Conservation (phyloP, 2,888 invertebrate species). For the Harpalus rufipes region DNA sequence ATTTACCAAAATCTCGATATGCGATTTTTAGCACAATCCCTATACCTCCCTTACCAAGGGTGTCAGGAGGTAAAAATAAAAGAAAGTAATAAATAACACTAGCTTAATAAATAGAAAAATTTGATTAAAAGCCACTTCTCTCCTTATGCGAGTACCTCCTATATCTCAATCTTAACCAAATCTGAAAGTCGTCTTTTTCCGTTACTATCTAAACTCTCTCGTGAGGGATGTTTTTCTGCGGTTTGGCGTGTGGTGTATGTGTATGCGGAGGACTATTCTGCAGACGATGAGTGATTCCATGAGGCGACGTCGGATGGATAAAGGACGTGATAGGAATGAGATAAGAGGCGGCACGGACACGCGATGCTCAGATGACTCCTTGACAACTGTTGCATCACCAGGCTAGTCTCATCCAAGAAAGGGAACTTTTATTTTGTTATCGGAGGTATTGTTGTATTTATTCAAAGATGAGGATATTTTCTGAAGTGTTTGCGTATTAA, state of each 20-base stretch:
- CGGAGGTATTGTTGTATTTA: neutral
- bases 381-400: neutral
- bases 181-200: too few species aligned
- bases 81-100: too few species aligned
- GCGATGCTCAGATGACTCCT: neutral
- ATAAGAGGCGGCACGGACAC: constrained; percentile 11
- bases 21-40: too few species aligned
- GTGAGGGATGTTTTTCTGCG: neutral
- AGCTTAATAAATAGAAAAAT: too few species aligned
- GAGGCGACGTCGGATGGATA: constrained; percentile 32
- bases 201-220: neutral
- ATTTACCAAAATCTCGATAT: too few species aligned
- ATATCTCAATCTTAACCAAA: too few species aligned
- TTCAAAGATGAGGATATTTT: neutral
- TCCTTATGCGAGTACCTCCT: too few species aligned
- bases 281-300: constrained; percentile 33
- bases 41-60: too few species aligned
- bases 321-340: constrained; percentile 49
- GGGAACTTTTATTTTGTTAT: neutral
- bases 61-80: too few species aligned
- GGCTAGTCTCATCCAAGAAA: neutral
- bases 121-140: too few species aligned
- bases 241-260: neutral
- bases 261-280: neutral
- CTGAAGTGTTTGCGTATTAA: too few species aligned